Evolutionary conservation across 1,140 invertebrate species (phyloP), one percentile per base, ranked within the genome.

Genomic region (Nephila pilipes): DNA sequence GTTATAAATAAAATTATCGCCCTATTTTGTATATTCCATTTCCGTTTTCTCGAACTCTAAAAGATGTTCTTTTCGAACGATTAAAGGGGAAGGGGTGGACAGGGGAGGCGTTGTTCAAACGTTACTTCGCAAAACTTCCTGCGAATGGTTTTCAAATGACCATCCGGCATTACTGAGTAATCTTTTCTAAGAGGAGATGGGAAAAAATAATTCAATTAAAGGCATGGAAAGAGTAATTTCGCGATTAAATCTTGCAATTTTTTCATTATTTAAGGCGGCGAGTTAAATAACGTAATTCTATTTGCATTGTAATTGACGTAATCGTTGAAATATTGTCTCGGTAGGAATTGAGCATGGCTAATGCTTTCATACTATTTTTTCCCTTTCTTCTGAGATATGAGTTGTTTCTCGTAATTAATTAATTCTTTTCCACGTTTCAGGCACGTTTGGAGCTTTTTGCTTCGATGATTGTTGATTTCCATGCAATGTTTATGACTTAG

Each of bases 1-100:
- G 90, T 92, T 92, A 92, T 92, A 92, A 92, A 92, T 92, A 92
- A 92, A 92, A 92, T 92, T 92, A 92, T 92, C 90, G 81, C 90
- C 80, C 79, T n/a, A 58, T 91, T 91, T 63, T 91, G 80, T 75
- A 75, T 75, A 75, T 75, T 75, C 69, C 69, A 36, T 75, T 75
- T 75, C 69, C 69, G 69, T 75, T 75, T 60, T 75, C 69, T 75
- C 69, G 69, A 75, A 75, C 69, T 75, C 69, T 75, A 54, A 83
- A 83, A 83, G 81, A 57, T 83, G 38, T 57, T 83, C 54, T 83
- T 83, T 57, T 57, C 25, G 81, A 83, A 83, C 54, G 38, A 57
- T 83, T 83, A 57, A 83, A 83, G 14, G 14, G 81, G 14, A 8
- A 32, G 20, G 36, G 36, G 3, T 4, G 38, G 20, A 38, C 36